Percentiles rank a stretch among this genome's conserved stretches.
These are phyloP conservation scores for Hycleus phaleratus DNA, from an alignment of 1,140 invertebrate genomes.

Conservation along the genomic window DNA sequence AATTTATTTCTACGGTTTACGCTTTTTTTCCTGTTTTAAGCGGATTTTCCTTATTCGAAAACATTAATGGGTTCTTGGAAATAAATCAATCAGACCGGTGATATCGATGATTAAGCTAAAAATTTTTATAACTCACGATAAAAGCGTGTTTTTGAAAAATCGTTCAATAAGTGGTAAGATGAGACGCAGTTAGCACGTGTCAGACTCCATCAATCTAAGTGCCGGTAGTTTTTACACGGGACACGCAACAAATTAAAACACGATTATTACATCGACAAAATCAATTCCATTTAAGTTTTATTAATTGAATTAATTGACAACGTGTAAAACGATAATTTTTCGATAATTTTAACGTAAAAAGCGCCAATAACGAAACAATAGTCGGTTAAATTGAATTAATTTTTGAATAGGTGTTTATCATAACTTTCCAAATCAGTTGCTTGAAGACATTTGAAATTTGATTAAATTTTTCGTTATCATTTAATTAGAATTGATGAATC, in stretches of 20 bases:
- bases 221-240: slow-evolving; percentile 3
- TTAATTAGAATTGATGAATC: slow-evolving; percentile 7
- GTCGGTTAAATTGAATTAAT: neutral
- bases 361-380: neutral
- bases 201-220: slow-evolving; percentile 17
- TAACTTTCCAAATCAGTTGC: too few species aligned
- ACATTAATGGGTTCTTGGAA: neutral
- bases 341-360: too few species aligned
- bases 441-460: slow-evolving; percentile 1
- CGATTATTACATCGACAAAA: slow-evolving; percentile 8
- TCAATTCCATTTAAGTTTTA: neutral
- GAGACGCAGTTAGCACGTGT: slow-evolving; percentile 21
- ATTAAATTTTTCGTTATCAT: slow-evolving; percentile 6
- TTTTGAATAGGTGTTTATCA: slow-evolving; percentile 1
- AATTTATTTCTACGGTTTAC: too few species aligned
- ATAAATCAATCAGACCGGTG: neutral
- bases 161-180: slow-evolving; percentile 19
- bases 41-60: neutral
- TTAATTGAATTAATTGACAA: neutral
- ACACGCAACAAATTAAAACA: slow-evolving; percentile 14
- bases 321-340: too few species aligned
- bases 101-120: neutral
- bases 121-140: neutral
- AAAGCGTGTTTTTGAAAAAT: slow-evolving; percentile 17
- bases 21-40: too few species aligned